These are phyloP conservation scores for Naso thynnoides DNA, from an alignment of 2,797 vertebrate species.

Conservation along the genomic window DNA sequence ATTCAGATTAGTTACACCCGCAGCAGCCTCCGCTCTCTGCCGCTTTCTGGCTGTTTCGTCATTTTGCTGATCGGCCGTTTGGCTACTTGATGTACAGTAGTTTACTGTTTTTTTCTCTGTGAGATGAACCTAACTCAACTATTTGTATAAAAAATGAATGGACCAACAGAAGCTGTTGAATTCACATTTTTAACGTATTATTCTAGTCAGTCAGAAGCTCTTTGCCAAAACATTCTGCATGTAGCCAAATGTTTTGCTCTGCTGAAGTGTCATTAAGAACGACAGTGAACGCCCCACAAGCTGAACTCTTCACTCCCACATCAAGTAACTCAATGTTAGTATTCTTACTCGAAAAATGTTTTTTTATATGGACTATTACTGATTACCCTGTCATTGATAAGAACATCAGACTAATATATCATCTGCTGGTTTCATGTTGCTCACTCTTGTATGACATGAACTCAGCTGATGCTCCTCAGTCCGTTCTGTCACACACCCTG, in stretches of 20 bases:
- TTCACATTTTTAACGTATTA: conserved; percentile 20
- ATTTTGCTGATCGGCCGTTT: conserved; percentile 77
- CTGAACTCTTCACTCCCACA: background rate
- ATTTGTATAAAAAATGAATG: conserved; percentile 14
- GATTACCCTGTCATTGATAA: conserved; percentile 3
- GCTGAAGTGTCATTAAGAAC: conserved; percentile 3
- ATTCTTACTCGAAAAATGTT: conserved; percentile 11
- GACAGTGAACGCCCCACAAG: background rate
- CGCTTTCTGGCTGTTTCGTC: conserved; percentile 76
- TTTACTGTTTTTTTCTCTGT: conserved; percentile 35
- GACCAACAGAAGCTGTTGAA: conserved; percentile 18
- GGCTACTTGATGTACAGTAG: conserved; percentile 27
- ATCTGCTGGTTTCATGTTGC: background rate
- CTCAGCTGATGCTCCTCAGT: background rate
- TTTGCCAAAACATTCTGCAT: conserved; percentile 9
- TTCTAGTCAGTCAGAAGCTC: conserved; percentile 1
- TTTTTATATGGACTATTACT: conserved; percentile 14
- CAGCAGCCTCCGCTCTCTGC: conserved; percentile 40
- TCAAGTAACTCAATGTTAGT: background rate
- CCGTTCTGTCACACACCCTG: background rate
- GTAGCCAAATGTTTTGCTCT: conserved; percentile 11
- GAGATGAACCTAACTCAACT: conserved; percentile 39
- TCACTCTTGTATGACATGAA: background rate
- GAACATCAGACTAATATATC: conserved; percentile 18
- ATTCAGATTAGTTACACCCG: conserved; percentile 42